Evolutionary conservation across 37 sponge, comb jelly and placozoan species (phyloP).

Genomic region (Chondrilla cf. caribensis): DNA sequence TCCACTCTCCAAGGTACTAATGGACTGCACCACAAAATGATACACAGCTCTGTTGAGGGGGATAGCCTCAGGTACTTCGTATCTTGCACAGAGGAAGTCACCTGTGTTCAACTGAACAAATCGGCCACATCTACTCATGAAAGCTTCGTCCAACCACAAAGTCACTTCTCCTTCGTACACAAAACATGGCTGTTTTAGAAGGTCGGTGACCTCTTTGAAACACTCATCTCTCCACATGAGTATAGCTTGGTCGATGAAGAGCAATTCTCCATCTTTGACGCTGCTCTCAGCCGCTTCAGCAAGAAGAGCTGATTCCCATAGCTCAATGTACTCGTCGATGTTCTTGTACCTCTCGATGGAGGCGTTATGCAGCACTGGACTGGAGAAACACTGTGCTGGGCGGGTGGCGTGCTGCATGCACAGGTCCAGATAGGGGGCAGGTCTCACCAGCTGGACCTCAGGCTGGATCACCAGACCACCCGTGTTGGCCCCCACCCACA

Average conservation of each 20-base stretch:
- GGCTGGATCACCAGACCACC: slow-evolving; percentile 14
- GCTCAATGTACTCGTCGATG: slow-evolving; percentile 36
- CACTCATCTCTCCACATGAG: slow-evolving; percentile 10
- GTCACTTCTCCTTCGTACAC: neutral
- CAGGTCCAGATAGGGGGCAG: slow-evolving; percentile 31
- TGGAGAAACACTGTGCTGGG: slow-evolving; percentile 50
- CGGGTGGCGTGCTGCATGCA: slow-evolving; percentile 40
- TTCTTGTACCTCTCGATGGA: slow-evolving; percentile 20
- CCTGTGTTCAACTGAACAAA: slow-evolving; percentile 3
- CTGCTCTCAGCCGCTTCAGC: slow-evolving; percentile 49
- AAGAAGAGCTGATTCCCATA: slow-evolving; percentile 45
- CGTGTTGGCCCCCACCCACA: slow-evolving; percentile 14
- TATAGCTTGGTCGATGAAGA: slow-evolving; percentile 20
- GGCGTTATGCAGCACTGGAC: slow-evolving; percentile 20
- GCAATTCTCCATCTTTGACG: slow-evolving; percentile 17
- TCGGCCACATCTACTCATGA: neutral
- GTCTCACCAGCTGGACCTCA: slow-evolving; percentile 33
- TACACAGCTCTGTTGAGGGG: neutral
- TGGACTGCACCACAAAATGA: slow-evolving; percentile 19
- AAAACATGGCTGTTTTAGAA: neutral
- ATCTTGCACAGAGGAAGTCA: slow-evolving; percentile 24
- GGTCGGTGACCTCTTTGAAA: neutral
- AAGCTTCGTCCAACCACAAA: neutral
- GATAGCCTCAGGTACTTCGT: neutral
- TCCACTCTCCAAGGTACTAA: too few relatives aligned